These are phyloP conservation scores for Temnopleurus reevesii DNA, from an alignment of 53 echinoderm and acorn worm genomes.

Conservation along the genomic window DNA sequence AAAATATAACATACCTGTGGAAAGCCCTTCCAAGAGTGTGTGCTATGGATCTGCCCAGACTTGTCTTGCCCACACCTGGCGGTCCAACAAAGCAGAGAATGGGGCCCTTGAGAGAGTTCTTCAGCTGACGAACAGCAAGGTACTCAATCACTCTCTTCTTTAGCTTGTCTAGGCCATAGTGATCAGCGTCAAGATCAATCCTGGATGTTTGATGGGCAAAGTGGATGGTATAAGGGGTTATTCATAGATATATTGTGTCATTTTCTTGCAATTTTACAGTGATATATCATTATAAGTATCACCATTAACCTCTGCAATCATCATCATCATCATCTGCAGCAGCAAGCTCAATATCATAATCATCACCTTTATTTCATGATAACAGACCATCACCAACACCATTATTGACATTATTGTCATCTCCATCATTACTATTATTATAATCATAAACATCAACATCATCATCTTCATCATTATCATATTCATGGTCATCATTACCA, in stretches of 20 bases:
- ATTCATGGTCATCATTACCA: no score
- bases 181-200: conserved; percentile 86
- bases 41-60: conserved; percentile 93
- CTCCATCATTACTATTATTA: background rate
- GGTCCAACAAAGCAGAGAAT: conserved; percentile 96
- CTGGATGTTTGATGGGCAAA: no score
- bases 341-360: no score
- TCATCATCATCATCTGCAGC: no score
- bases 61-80: conserved; percentile 98
- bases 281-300: no score
- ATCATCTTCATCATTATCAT: background rate
- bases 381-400: no score
- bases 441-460: background rate
- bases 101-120: conserved; percentile 94
- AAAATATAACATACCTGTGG: conserved; percentile 72
- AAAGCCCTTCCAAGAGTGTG: conserved; percentile 89
- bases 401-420: background rate
- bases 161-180: conserved; percentile 89
- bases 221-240: no score
- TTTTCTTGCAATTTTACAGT: no score
- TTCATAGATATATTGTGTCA: no score
- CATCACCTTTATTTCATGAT: no score
- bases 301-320: no score
- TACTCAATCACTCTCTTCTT: conserved; percentile 95
- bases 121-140: conserved; percentile 93